A percentile compares a stretch with the other conserved stretches of the same genome.
phyloP scores from a whole-genome alignment of 2,797 vertebrate species.

The Tauraco hartlaubi region DNA sequence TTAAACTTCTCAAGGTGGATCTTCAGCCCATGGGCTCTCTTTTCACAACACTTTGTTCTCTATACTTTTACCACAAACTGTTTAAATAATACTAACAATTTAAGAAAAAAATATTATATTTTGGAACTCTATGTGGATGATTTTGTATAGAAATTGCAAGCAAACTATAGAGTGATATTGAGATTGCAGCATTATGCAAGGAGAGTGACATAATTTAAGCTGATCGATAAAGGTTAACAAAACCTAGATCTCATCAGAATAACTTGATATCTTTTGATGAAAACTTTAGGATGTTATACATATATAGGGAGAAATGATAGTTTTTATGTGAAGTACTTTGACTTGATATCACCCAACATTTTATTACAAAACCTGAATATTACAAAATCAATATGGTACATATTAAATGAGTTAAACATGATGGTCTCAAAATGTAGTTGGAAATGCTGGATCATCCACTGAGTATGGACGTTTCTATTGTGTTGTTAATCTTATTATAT shows the following conservation, averaged over 20 bases:
- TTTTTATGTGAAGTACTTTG: neutral
- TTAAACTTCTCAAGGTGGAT: neutral
- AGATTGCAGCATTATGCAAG: neutral
- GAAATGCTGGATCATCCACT: neutral
- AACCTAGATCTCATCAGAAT: constrained; percentile 3
- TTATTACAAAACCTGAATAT: constrained; percentile 10
- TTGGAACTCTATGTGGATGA: neutral
- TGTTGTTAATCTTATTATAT: neutral
- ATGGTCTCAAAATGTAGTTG: neutral
- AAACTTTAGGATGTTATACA: neutral
- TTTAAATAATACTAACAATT: neutral
- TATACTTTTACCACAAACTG: neutral
- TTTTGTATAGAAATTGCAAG: neutral
- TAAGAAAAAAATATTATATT: neutral
- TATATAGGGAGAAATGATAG: neutral
- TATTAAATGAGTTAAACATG: neutral
- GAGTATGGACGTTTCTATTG: neutral
- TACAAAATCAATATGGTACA: neutral
- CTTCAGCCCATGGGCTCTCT: neutral
- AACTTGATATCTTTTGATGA: neutral
- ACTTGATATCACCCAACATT: neutral
- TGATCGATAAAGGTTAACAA: constrained; percentile 39
- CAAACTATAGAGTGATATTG: neutral
- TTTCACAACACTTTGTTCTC: neutral
- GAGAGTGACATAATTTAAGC: constrained; percentile 2